A percentile compares a stretch with the other conserved stretches of the same genome.
phyloP scores from a whole-genome alignment of 1,140 invertebrate genomes.

The Trichonephila clavipes region DNA sequence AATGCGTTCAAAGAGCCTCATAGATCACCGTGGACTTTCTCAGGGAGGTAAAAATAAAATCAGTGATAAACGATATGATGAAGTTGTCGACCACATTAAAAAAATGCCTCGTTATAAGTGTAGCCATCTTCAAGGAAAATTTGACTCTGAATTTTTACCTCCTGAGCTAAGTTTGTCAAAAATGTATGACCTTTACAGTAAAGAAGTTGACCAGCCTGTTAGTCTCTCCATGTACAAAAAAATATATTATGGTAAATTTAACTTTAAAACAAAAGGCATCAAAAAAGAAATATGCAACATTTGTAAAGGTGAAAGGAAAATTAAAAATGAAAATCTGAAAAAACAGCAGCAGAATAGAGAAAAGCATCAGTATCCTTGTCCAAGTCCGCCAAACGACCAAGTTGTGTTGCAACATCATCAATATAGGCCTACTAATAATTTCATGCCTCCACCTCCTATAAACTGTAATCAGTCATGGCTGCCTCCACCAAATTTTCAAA shows the following conservation, averaged over 20 bases:
- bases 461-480: slow-evolving; percentile 73
- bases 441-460: slow-evolving; percentile 50
- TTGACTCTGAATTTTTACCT: slow-evolving; percentile 65
- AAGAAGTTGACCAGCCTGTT: slow-evolving; percentile 71
- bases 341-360: slow-evolving; percentile 50
- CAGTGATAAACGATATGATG: slow-evolving; percentile 67
- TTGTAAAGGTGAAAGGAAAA: slow-evolving; percentile 69
- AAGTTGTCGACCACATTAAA: slow-evolving; percentile 69
- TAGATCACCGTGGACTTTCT: slow-evolving; percentile 69
- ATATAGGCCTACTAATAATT: slow-evolving; percentile 58
- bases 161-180: slow-evolving; percentile 68
- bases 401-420: slow-evolving; percentile 59
- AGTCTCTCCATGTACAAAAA: slow-evolving; percentile 74
- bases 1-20: slow-evolving; percentile 66
- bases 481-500: slow-evolving; percentile 72
- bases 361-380: slow-evolving; percentile 45
- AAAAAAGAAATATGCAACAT: slow-evolving; percentile 68
- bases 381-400: slow-evolving; percentile 48
- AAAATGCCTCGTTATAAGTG: slow-evolving; percentile 72
- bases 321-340: slow-evolving; percentile 52
- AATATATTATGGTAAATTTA: slow-evolving; percentile 71
- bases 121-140: slow-evolving; percentile 68
- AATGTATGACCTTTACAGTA: slow-evolving; percentile 68
- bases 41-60: slow-evolving; percentile 71
- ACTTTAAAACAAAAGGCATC: slow-evolving; percentile 64